Percentiles rank a stretch among this genome's conserved stretches.
These are phyloP conservation scores for Lycophotia porphyrea DNA, from an alignment of 2,888 invertebrate genomes.

Conservation along the genomic window DNA sequence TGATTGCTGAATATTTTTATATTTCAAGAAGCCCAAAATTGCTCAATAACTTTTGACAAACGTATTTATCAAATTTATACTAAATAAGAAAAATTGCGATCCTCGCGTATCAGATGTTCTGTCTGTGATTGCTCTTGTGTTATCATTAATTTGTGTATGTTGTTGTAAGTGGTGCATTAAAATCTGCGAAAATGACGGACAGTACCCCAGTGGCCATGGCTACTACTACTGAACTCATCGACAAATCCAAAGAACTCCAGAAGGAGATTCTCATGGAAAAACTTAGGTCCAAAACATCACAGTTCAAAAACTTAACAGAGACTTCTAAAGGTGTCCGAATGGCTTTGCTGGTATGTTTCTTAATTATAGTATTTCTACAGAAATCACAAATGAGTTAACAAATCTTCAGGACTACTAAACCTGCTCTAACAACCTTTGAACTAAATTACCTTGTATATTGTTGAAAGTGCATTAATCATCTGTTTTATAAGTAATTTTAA, in stretches of 20 bases:
- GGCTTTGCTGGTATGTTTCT: slow-evolving; percentile 93
- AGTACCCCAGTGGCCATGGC: slow-evolving; percentile 80
- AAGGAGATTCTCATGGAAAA: slow-evolving; percentile 98
- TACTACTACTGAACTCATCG: slow-evolving; percentile 78
- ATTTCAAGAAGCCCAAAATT: slow-evolving; percentile 39
- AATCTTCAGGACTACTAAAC: not conserved
- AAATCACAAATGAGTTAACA: not conserved
- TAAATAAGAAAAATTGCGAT: slow-evolving; percentile 53
- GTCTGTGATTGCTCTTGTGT: slow-evolving; percentile 70
- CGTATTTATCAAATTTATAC: slow-evolving; percentile 32
- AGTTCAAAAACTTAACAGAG: slow-evolving; percentile 95
- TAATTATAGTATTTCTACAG: slow-evolving; percentile 11
- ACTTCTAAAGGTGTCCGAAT: slow-evolving; percentile 96
- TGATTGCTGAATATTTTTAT: slow-evolving; percentile 53
- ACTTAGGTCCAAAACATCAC: slow-evolving; percentile 95
- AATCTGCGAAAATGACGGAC: slow-evolving; percentile 80
- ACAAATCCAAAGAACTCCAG: slow-evolving; percentile 90
- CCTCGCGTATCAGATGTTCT: slow-evolving; percentile 74
- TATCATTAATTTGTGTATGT: slow-evolving; percentile 71
- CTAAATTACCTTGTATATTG: slow-evolving; percentile 9
- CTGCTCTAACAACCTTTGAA: slow-evolving; percentile 11
- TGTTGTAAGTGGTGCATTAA: slow-evolving; percentile 63
- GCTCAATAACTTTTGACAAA: slow-evolving; percentile 37
- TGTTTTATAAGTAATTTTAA: not conserved
- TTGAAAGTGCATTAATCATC: slow-evolving; percentile 25